Percentiles rank a stretch among this genome's conserved stretches.
Evolutionary conservation across 2,888 invertebrate genomes (phyloP).

Genomic region (Pasiphila rectangulata): DNA sequence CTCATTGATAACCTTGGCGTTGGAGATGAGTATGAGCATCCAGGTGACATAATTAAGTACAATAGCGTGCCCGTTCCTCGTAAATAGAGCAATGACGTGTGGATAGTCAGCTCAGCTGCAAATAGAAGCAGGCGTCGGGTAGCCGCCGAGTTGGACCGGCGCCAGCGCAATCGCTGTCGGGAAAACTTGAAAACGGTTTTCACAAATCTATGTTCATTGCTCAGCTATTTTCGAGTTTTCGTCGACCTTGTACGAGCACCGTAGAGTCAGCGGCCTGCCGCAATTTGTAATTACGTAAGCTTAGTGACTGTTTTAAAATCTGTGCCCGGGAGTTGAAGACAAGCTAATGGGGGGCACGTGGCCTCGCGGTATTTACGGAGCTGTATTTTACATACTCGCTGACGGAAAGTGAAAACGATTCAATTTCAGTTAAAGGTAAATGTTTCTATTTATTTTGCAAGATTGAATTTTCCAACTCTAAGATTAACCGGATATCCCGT

Average conservation of each 20-base stretch:
- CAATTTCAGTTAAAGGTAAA: not conserved
- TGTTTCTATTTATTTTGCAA: too few species aligned
- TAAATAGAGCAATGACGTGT: slow-evolving; percentile 77
- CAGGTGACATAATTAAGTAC: slow-evolving; percentile 73
- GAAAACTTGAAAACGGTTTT: slow-evolving; percentile 73
- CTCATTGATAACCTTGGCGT: slow-evolving; percentile 51
- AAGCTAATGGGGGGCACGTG: slow-evolving; percentile 15
- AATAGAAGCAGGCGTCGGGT: slow-evolving; percentile 73
- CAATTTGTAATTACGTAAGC: slow-evolving; percentile 60
- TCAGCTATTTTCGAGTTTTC: slow-evolving; percentile 69
- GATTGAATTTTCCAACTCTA: too few species aligned
- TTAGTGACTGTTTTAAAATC: slow-evolving; percentile 14
- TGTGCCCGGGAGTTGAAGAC: slow-evolving; percentile 16
- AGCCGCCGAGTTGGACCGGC: slow-evolving; percentile 60
- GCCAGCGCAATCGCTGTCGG: slow-evolving; percentile 58
- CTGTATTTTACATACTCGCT: not conserved
- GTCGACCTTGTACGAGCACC: slow-evolving; percentile 68
- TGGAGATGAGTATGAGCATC: slow-evolving; percentile 46
- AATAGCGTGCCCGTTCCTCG: slow-evolving; percentile 61
- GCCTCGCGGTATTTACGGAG: slow-evolving; percentile 17
- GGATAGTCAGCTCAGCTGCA: slow-evolving; percentile 62
- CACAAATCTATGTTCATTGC: slow-evolving; percentile 70
- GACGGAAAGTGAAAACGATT: slow-evolving; percentile 3
- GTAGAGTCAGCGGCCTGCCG: slow-evolving; percentile 63
- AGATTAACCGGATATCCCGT: too few species aligned